phyloP scores from a whole-genome alignment of 1,140 invertebrate species.

The Caenorhabditis latens region DNA sequence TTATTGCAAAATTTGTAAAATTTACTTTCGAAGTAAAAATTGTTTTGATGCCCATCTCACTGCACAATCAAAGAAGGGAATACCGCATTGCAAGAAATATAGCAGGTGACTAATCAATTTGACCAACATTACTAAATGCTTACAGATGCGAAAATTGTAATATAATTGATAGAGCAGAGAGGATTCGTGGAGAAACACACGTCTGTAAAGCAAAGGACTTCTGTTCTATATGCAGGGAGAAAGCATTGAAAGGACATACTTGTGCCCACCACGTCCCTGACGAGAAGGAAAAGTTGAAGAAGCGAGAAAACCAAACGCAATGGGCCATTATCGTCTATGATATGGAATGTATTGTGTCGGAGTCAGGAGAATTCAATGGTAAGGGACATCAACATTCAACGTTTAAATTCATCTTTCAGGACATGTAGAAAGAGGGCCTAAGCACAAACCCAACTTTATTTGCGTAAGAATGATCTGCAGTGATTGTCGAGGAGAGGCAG shows the following conservation, averaged over 20 bases:
- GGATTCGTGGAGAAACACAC: background rate
- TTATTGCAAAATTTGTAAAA: background rate
- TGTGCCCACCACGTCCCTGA: background rate
- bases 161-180: background rate
- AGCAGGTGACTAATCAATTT: background rate
- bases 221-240: background rate
- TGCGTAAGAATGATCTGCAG: background rate
- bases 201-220: background rate
- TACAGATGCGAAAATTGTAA: background rate
- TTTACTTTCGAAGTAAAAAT: background rate
- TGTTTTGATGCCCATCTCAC: background rate
- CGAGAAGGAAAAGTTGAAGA: background rate
- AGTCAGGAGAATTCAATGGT: background rate
- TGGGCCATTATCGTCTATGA: background rate
- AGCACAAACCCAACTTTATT: background rate
- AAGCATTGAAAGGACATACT: background rate
- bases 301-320: background rate
- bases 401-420: background rate
- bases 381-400: background rate
- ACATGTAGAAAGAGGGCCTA: background rate
- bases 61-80: background rate
- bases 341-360: background rate
- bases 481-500: background rate
- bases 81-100: background rate
- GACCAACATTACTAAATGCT: background rate